Evolutionary conservation across 2,113 vertebrate species (phyloP).

Genomic region (Scytalopus superciliaris): DNA sequence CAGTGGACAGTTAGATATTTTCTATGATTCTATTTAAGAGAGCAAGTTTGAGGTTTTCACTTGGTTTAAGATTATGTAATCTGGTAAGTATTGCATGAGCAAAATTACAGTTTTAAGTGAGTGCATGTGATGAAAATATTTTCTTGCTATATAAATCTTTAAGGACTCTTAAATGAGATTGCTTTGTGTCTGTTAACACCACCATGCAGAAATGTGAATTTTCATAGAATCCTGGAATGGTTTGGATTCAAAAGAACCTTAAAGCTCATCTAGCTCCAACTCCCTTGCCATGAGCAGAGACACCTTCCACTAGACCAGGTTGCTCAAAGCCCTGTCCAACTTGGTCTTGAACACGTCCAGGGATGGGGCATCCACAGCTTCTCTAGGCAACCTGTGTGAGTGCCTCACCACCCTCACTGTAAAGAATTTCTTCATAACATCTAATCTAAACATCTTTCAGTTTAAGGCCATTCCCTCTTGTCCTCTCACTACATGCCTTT

Average conservation of each 20-base stretch:
- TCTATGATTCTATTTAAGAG: not conserved
- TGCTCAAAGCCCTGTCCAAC: not conserved
- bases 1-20: not conserved
- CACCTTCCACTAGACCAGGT: not conserved
- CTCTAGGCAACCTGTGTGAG: not conserved
- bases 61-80: not conserved
- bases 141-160: not conserved
- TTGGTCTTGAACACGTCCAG: not conserved
- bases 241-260: not conserved
- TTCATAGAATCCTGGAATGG: not conserved
- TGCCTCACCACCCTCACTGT: not conserved
- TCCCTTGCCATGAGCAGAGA: not conserved
- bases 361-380: not conserved
- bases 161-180: not conserved
- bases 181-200: not conserved
- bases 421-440: not conserved
- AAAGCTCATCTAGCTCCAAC: not conserved
- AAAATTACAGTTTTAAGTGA: not conserved
- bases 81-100: not conserved
- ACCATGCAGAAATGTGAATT: not conserved
- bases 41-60: not conserved
- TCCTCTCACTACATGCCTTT: fast-evolving
- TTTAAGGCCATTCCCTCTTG: not conserved
- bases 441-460: not conserved
- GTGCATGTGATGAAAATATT: not conserved